Base-by-base conservation (phyloP, 1,140 invertebrate genomes). In the Drosophila navojoa region DNA sequence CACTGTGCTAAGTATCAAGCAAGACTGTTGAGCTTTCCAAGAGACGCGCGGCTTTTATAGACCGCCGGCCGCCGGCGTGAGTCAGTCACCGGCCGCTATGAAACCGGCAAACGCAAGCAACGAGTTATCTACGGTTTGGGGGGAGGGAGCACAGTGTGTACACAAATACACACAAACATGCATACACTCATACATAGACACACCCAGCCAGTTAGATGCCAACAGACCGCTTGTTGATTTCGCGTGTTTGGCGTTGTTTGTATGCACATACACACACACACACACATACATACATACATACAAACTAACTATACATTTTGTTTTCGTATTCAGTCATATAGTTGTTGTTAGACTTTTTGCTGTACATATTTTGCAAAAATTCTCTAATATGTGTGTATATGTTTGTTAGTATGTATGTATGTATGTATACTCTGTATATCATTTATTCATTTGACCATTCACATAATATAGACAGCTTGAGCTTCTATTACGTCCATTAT, bases 1-100 rank as follows among this genome's bases (percentile, higher is more conserved):
- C 82, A 87, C 82, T 87, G 84, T 79, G 82, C 79, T 61, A 73
- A 79, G 73, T 54, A 71, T 62, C 52, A 84, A 89, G 52, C 61
- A 68, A 59, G 42, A 82, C 59, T 87, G 79, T 71, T 69, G 55
- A 7, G 35, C 7, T n/a, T 47, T 27, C 57, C 44, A 49, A 69
- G 72, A 79, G 76, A 10, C n/a, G 52, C 6, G 11, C 16, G 19
- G 44, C 72, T 89, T 89, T 82, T 87, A 87, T 87, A 87, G 76
- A 40, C 40, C 9, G n/a, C 9, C 63, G 42, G 29, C 40, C 9
- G n/a, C 9, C 63, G 42, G 29, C 19, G 22, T 25, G 7, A 29
- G 32, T 47, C 10, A 16, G 50, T 50, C 25, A 16, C 35, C 55
- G 47, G 47, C 70, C 57, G 47, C 76, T 44, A 73, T 64, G 53